These are phyloP conservation scores for Tridacna crocea DNA, from an alignment of 2,888 invertebrate species.

Conservation along the genomic window DNA sequence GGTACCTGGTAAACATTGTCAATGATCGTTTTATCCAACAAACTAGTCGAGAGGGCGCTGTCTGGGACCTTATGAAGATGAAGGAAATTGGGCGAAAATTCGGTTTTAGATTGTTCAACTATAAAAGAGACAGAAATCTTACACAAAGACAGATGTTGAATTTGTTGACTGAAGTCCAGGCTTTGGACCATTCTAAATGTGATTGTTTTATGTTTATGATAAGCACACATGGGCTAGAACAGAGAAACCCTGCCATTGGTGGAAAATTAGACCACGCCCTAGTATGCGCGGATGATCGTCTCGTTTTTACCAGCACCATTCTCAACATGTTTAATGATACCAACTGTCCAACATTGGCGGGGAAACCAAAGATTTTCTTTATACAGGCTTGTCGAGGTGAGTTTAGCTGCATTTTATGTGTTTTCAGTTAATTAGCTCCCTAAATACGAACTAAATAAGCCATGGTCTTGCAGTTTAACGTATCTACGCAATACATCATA, in stretches of 20 bases:
- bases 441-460: no score
- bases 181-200: slow-evolving; percentile 42
- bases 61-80: slow-evolving; percentile 48
- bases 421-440: no score
- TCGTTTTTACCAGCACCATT: slow-evolving; percentile 56
- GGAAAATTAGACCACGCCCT: slow-evolving; percentile 54
- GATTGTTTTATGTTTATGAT: slow-evolving; percentile 57
- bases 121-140: slow-evolving; percentile 36
- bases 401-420: not conserved
- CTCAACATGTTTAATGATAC: slow-evolving; percentile 58
- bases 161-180: slow-evolving; percentile 35
- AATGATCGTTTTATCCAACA: slow-evolving; percentile 51
- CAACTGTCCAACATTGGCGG: slow-evolving; percentile 49
- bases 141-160: slow-evolving; percentile 39
- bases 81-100: slow-evolving; percentile 48
- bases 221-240: slow-evolving; percentile 55
- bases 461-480: no score
- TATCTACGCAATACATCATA: no score
- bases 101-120: slow-evolving; percentile 47
- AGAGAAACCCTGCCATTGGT: slow-evolving; percentile 25
- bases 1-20: slow-evolving; percentile 51
- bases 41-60: slow-evolving; percentile 42
- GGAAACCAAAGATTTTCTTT: slow-evolving; percentile 60
- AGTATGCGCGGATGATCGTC: slow-evolving; percentile 53
- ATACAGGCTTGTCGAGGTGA: slow-evolving; percentile 63